These are phyloP conservation scores for Mechanitis mazaeus DNA, from an alignment of 2,888 invertebrate genomes.

Conservation along the genomic window DNA sequence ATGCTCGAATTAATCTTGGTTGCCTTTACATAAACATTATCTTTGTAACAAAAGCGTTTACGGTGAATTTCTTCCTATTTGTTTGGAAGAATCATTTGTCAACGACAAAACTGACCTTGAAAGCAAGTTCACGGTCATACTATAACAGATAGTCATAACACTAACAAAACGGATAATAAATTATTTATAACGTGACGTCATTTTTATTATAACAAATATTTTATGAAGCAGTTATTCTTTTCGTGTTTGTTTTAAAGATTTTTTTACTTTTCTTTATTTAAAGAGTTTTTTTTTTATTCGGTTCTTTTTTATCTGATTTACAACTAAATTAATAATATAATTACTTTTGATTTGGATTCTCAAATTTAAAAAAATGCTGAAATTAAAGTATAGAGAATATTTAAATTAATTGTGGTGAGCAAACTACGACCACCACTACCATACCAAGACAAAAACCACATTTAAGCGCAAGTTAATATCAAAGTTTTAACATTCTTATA, in stretches of 20 bases:
- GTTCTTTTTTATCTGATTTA: too few species aligned
- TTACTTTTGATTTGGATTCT: too few species aligned
- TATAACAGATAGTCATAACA: conserved; percentile 18
- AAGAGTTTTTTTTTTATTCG: too few species aligned
- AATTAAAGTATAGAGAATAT: too few species aligned
- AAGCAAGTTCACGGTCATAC: conserved; percentile 20
- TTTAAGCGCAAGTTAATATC: too few species aligned
- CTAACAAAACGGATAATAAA: conserved; percentile 17
- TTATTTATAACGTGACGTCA: conserved; percentile 20
- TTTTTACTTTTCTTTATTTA: neutral
- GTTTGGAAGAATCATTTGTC: conserved; percentile 27
- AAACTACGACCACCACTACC: too few species aligned
- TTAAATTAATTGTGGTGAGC: too few species aligned
- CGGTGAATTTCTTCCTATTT: conserved; percentile 16
- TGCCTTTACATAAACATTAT: conserved; percentile 17
- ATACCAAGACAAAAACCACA: too few species aligned
- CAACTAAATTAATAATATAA: too few species aligned
- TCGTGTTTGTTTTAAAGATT: neutral
- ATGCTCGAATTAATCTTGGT: conserved; percentile 12
- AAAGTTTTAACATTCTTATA: too few species aligned
- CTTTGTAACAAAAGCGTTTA: conserved; percentile 14
- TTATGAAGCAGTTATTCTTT: neutral
- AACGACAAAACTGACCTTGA: conserved; percentile 21
- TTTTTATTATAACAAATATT: conserved; percentile 7
- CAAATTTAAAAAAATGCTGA: too few species aligned